Conservation (phyloP, 2,888 invertebrate species). For the Anagyrus pseudococci region DNA sequence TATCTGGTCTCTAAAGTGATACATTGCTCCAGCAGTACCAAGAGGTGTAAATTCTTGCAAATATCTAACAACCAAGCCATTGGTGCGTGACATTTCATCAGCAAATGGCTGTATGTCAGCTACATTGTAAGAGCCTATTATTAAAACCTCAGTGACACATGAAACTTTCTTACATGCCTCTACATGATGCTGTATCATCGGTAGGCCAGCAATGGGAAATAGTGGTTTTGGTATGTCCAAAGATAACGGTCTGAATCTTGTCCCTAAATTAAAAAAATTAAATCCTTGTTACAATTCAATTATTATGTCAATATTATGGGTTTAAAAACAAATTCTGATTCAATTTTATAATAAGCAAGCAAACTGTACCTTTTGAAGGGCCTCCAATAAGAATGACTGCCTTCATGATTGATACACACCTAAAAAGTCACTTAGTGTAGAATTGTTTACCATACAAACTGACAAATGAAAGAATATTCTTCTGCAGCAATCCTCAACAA, state of each 20-base stretch:
- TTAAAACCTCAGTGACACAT: constrained; percentile 86
- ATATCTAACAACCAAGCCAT: constrained; percentile 70
- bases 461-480: no score
- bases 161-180: constrained; percentile 85
- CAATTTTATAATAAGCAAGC: neutral
- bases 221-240: constrained; percentile 97
- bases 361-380: constrained; percentile 83
- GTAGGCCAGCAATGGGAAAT: constrained; percentile 95
- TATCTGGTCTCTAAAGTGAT: constrained; percentile 96
- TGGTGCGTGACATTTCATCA: constrained; percentile 69
- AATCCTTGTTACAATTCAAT: neutral
- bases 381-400: constrained; percentile 93
- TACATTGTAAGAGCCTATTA: constrained; percentile 92
- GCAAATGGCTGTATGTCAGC: constrained; percentile 88
- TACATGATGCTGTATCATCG: constrained; percentile 96
- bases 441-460: no score
- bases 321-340: neutral
- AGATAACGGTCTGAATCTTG: constrained; percentile 94
- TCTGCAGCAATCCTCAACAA: no score
- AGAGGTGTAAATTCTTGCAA: constrained; percentile 93
- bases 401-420: constrained; percentile 75
- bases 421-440: no score
- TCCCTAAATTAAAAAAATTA: constrained; percentile 70
- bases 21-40: constrained; percentile 96
- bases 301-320: neutral